Evolutionary conservation across 2,888 invertebrate species (phyloP), one percentile per base, ranked within the genome.

Genomic region (Capitulum mitella): DNA sequence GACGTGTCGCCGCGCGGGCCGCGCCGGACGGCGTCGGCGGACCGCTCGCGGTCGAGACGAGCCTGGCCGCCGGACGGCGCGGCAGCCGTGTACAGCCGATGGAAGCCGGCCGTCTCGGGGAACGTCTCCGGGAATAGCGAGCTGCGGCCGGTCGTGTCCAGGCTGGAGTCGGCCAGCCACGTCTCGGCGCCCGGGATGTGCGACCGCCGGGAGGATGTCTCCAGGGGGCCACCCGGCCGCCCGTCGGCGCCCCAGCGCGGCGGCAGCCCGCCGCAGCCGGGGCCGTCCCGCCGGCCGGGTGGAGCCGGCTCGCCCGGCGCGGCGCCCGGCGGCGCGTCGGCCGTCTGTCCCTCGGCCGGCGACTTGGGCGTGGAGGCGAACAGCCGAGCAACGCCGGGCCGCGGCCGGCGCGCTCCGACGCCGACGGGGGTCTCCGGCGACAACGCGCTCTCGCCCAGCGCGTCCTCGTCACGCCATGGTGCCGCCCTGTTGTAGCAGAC

Each of bases 281-380:
- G 61, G 32, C 61, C 29, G 29, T 10, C 14, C 61, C 29, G 46
- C 46, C 19, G 29, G 29, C 32, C 61, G n/a, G 61, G 6, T 54
- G 54, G 26, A n/a, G n/a, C 12, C 58, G 58, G 29, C 58, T 61
- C 58, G 29, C 12, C 29, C 58, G 58, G 29, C 10, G 43, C 43
- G 43, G 6, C 51, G 26, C 51, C 51, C 29, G n/a, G 26, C 14
- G 32, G 10, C 29, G 61, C 29, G 32, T 32, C 61, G 26, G 64
- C 70, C 40, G 70, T 70, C 70, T 37, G 29, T 8, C 37, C 70
- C 37, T 22, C 70, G 10, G 26, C 26, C 22, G 70, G 70, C 14
- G 70, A 70, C n/a, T 70, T 70, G 12, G 70, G 70, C 40, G 70
- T 70, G 26, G 70, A 70, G 26, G 70, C 40, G 70, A 40, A 22